Evolutionary conservation across 2,888 invertebrate species (phyloP).

Genomic region (Ochropleura leucogaster): DNA sequence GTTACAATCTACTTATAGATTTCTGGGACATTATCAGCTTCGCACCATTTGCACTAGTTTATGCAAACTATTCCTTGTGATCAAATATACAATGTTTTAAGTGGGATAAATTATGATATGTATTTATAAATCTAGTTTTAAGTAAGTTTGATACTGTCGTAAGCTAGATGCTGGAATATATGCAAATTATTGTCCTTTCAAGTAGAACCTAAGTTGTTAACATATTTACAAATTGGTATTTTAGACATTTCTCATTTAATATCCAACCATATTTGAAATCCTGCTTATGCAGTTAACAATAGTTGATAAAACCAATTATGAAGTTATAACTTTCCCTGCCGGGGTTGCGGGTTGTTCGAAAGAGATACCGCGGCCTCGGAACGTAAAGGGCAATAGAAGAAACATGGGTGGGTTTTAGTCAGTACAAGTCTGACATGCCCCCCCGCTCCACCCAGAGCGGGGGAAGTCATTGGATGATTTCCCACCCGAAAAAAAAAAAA

Average conservation of each 20-base stretch:
- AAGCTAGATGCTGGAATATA: slow-evolving; percentile 29
- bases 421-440: no score
- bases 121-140: slow-evolving; percentile 30
- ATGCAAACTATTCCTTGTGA: slow-evolving; percentile 29
- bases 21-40: background rate
- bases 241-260: background rate
- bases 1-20: background rate
- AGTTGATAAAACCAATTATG: background rate
- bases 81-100: slow-evolving; percentile 31
- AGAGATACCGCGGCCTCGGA: no score
- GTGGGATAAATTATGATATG: slow-evolving; percentile 18
- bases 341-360: no score
- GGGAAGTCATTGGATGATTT: no score
- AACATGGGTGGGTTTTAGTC: no score
- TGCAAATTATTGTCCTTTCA: slow-evolving; percentile 8
- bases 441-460: no score
- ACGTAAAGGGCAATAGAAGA: no score
- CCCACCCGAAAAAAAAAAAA: no score
- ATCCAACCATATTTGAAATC: background rate
- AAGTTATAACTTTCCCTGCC: background rate
- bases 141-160: slow-evolving; percentile 9
- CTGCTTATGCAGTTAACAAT: background rate
- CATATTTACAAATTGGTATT: background rate
- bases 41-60: background rate
- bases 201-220: background rate